Evolutionary conservation across 2,888 invertebrate species (phyloP).

Genomic region (Linnaemya vulpina): DNA sequence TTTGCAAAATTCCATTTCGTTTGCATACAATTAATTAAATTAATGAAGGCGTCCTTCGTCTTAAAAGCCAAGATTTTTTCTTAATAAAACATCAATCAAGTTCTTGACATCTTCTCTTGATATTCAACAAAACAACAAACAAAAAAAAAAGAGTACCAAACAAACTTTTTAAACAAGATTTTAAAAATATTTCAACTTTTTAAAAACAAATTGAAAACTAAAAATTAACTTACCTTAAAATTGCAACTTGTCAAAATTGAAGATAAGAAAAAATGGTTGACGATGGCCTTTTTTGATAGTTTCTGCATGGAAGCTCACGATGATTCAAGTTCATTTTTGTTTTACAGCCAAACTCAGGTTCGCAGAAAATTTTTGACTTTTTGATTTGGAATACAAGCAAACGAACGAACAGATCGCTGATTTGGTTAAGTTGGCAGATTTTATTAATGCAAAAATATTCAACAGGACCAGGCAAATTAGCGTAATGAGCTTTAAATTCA

Average conservation of each 20-base stretch:
- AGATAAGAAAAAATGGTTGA: slow-evolving; percentile 20
- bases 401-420: background rate
- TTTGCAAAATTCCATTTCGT: slow-evolving; percentile 1
- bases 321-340: slow-evolving; percentile 45
- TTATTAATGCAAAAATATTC: background rate
- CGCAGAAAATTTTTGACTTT: slow-evolving; percentile 8
- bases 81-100: slow-evolving; percentile 63
- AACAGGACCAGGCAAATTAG: slow-evolving; percentile 17
- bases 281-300: slow-evolving; percentile 10
- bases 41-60: slow-evolving; percentile 10
- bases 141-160: slow-evolving; percentile 1
- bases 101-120: slow-evolving; percentile 26
- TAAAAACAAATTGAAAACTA: background rate
- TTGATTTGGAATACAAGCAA: background rate
- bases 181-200: slow-evolving; percentile 3
- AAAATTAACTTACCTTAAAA: slow-evolving; percentile 12
- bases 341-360: background rate
- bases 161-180: background rate
- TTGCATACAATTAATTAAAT: slow-evolving; percentile 16
- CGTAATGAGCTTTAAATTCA: slow-evolving; percentile 26
- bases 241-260: slow-evolving; percentile 33
- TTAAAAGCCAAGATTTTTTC: slow-evolving; percentile 14
- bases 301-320: slow-evolving; percentile 1
- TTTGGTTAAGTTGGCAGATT: background rate
- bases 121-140: background rate